phyloP scores from a whole-genome alignment of 2,797 vertebrate species.

The Pteropus rufus region DNA sequence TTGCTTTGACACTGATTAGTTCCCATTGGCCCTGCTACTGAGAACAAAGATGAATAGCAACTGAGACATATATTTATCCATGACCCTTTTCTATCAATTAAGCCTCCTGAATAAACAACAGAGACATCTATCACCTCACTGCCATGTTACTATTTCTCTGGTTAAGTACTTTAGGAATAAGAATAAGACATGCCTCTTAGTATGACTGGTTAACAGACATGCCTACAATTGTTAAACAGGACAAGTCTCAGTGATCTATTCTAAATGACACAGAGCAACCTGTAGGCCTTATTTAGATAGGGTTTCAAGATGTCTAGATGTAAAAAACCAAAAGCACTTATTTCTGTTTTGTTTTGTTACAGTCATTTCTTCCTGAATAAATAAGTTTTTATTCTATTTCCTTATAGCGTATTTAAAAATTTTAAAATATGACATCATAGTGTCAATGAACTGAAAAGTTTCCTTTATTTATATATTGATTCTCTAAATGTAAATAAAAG shows the following conservation, averaged over 20 bases:
- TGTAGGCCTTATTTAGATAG: neutral
- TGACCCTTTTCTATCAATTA: constrained; percentile 32
- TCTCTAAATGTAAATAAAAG: neutral
- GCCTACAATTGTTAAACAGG: neutral
- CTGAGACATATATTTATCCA: neutral
- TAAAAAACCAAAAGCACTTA: neutral
- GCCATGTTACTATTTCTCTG: neutral
- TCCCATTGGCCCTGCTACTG: neutral
- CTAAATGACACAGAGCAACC: neutral
- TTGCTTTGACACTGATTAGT: neutral
- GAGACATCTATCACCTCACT: neutral
- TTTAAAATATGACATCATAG: neutral
- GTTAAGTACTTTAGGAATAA: constrained; percentile 19
- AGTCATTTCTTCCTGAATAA: neutral
- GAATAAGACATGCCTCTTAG: neutral
- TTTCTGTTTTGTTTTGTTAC: neutral
- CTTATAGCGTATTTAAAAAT: neutral
- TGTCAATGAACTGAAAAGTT: neutral
- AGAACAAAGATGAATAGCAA: neutral
- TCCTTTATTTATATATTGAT: neutral
- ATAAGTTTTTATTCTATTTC: neutral
- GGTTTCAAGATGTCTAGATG: neutral
- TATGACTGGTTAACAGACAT: neutral
- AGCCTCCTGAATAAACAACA: neutral
- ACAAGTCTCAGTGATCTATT: neutral